phyloP scores from a whole-genome alignment of 2,888 invertebrate species.

The Tryphoninae sp. region DNA sequence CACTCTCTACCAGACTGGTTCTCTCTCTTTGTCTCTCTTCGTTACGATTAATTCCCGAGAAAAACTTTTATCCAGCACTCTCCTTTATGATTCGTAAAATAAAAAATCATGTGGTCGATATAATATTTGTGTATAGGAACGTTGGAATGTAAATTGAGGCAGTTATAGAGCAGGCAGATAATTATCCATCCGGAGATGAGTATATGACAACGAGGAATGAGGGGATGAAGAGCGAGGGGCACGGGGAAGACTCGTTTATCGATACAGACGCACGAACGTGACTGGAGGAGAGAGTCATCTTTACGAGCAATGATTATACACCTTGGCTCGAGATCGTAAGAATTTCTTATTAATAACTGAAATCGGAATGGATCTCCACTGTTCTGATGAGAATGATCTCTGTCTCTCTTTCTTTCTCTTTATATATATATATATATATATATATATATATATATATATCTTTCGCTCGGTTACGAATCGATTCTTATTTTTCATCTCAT shows the following conservation, averaged over 20 bases:
- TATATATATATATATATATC: background rate
- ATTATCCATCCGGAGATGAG: conserved; percentile 55
- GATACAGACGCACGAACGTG: conserved; percentile 41
- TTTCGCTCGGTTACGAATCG: conserved; percentile 38
- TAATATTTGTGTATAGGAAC: conserved; percentile 25
- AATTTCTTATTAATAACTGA: conserved; percentile 70
- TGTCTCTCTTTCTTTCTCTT: conserved; percentile 8
- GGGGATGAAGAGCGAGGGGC: conserved; percentile 30
- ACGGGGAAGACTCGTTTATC: conserved; percentile 36
- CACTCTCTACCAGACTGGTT: background rate
- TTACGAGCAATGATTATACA: conserved; percentile 73
- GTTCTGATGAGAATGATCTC: conserved; percentile 37
- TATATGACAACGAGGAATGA: conserved; percentile 43
- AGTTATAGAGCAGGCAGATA: conserved; percentile 57
- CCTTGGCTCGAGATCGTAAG: conserved; percentile 62
- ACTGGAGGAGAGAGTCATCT: conserved; percentile 62
- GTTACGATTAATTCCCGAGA: conserved; percentile 8
- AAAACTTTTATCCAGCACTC: conserved; percentile 10
- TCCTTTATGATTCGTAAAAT: conserved; percentile 37
- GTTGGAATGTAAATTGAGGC: conserved; percentile 60
- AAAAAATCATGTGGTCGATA: conserved; percentile 19
- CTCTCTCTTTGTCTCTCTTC: conserved; percentile 10
- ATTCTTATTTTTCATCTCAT: background rate
- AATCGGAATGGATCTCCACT: conserved; percentile 64
- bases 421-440: background rate